phyloP scores from a whole-genome alignment of 2,113 vertebrate genomes.

The Paracanthobrama guichenoti region DNA sequence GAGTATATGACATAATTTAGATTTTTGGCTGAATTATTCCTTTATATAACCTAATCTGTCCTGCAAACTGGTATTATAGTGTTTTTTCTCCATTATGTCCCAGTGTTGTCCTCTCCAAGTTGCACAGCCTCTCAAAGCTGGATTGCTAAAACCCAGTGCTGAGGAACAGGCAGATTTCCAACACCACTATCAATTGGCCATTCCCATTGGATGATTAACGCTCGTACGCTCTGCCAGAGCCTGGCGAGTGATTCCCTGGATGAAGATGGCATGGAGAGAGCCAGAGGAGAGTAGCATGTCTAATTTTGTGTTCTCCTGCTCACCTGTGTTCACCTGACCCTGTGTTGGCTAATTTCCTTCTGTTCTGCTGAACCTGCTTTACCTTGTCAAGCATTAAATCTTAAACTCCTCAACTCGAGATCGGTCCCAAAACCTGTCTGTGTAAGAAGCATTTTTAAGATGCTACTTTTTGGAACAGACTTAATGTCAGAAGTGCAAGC shows the following conservation, averaged over 20 bases:
- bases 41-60: background rate
- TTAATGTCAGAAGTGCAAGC: background rate
- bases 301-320: no score
- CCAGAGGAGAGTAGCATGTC: background rate
- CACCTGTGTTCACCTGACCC: slow-evolving; percentile 8
- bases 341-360: background rate
- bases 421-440: background rate
- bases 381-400: slow-evolving; percentile 9
- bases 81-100: background rate
- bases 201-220: background rate
- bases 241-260: background rate
- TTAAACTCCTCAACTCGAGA: slow-evolving; percentile 7
- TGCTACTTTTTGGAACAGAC: background rate
- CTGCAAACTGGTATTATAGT: background rate
- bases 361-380: background rate
- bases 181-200: background rate
- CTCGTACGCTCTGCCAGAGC: background rate
- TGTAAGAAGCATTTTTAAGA: background rate
- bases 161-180: background rate
- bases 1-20: no score
- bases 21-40: no score
- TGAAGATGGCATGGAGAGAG: background rate
- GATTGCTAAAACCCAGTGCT: background rate
- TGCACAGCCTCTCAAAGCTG: background rate
- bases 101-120: background rate